phyloP scores from a whole-genome alignment of 1,140 invertebrate species.

The Formica selysi region DNA sequence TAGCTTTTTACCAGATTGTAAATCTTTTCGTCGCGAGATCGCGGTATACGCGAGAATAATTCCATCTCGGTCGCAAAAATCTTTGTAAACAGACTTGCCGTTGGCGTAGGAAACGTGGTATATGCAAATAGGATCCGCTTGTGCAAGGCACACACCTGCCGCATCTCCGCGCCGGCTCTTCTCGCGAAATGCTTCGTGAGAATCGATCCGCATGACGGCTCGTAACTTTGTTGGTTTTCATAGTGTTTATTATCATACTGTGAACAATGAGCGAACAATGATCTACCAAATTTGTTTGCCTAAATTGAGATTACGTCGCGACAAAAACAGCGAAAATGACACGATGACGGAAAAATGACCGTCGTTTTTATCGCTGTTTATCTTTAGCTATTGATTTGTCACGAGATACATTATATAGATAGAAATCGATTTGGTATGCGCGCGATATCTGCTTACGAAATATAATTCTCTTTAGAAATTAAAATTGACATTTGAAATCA shows the following conservation, averaged over 20 bases:
- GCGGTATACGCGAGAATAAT: conserved; percentile 4
- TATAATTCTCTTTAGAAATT: background rate
- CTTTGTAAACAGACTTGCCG: conserved; percentile 37
- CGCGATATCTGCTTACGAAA: background rate
- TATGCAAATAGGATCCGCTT: conserved; percentile 40
- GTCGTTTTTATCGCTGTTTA: background rate
- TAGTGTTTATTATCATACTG: conserved; percentile 24
- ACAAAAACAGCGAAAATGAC: conserved; percentile 1
- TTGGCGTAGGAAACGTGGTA: conserved; percentile 21
- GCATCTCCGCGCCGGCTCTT: background rate
- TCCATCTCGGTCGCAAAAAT: conserved; percentile 42
- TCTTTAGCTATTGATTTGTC: background rate
- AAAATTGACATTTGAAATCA: background rate
- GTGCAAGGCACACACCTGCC: background rate
- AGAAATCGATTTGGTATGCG: background rate
- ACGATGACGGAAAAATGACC: background rate
- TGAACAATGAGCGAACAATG: background rate
- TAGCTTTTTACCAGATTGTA: conserved; percentile 17
- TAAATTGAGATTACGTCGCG: background rate
- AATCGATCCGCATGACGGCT: conserved; percentile 4
- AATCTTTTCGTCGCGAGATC: conserved; percentile 27
- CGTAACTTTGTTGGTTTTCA: conserved; percentile 31
- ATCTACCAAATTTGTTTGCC: conserved; percentile 8
- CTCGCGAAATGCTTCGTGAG: conserved; percentile 30
- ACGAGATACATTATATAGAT: background rate